A percentile compares a stretch with the other conserved stretches of the same genome.
These are phyloP conservation scores for Epirrhoe alternata DNA, from an alignment of 2,888 invertebrate species.

Conservation along the genomic window DNA sequence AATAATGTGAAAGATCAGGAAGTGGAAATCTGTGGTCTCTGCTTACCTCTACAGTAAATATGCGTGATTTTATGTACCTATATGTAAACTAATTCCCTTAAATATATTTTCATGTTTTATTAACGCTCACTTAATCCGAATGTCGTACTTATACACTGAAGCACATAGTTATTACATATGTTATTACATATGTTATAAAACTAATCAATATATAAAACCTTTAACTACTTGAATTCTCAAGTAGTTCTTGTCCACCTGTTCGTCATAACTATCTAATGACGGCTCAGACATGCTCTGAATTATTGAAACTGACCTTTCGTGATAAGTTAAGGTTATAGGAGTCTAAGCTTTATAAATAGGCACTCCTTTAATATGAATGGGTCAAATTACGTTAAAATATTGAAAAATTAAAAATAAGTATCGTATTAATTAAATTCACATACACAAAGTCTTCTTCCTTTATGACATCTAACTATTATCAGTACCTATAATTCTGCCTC, in stretches of 20 bases:
- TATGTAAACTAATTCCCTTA: too few relatives aligned
- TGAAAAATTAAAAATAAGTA: background rate
- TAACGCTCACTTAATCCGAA: background rate
- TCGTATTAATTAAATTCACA: too few relatives aligned
- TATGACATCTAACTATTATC: too few relatives aligned
- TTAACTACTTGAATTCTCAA: conserved; percentile 27
- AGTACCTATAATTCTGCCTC: too few relatives aligned
- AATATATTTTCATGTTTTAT: background rate
- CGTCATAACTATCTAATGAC: conserved; percentile 37
- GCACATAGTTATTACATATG: background rate
- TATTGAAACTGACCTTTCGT: conserved; percentile 46
- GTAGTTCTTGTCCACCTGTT: conserved; percentile 44
- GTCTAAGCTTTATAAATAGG: conserved; percentile 1
- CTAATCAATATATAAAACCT: background rate
- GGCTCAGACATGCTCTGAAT: conserved; percentile 35
- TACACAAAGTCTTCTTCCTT: too few relatives aligned
- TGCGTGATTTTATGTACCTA: too few relatives aligned
- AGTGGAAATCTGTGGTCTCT: too few relatives aligned
- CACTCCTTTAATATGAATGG: background rate
- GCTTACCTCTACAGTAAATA: too few relatives aligned
- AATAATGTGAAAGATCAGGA: too few relatives aligned
- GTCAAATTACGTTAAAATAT: background rate
- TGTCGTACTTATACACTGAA: background rate
- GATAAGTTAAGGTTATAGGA: conserved; percentile 13
- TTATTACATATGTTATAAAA: background rate